These are phyloP conservation scores for Ichneumoninae sp. DNA, from an alignment of 2,888 invertebrate species.

Conservation along the genomic window DNA sequence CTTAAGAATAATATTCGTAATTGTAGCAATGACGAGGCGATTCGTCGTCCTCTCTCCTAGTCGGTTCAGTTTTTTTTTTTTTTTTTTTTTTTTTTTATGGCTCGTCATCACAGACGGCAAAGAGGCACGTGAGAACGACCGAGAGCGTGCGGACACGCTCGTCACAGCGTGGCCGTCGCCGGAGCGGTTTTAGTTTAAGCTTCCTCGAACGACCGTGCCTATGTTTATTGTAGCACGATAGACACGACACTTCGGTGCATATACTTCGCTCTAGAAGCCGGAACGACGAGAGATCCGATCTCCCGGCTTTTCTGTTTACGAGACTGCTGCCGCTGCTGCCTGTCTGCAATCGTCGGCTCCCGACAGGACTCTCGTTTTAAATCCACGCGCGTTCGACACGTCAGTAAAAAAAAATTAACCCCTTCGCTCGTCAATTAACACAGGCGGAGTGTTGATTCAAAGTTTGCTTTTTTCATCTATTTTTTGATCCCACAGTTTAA, in stretches of 20 bases:
- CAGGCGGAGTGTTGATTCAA: neutral
- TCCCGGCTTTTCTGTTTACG: slow-evolving; percentile 60
- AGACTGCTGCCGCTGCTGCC: slow-evolving; percentile 24
- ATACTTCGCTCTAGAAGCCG: slow-evolving; percentile 42
- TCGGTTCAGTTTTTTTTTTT: neutral
- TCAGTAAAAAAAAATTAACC: neutral
- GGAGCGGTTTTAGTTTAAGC: slow-evolving; percentile 19
- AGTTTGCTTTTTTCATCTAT: neutral
- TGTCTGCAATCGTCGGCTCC: slow-evolving; percentile 10
- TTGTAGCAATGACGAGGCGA: neutral
- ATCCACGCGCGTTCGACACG: slow-evolving; percentile 4
- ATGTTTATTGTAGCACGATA: slow-evolving; percentile 55
- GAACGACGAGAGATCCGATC: slow-evolving; percentile 76
- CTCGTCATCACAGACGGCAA: slow-evolving; percentile 8
- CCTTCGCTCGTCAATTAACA: neutral
- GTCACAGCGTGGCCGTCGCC: slow-evolving; percentile 23
- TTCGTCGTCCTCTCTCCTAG: neutral
- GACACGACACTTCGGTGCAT: slow-evolving; percentile 44
- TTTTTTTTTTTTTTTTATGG: slow-evolving; percentile 26
- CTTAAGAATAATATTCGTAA: neutral
- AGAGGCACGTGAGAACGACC: slow-evolving; percentile 50
- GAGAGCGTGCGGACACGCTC: slow-evolving; percentile 46
- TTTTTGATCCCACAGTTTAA: neutral
- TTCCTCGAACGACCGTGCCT: slow-evolving; percentile 14
- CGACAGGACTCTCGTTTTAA: neutral